Conservation (phyloP, 2,888 invertebrate species). For the Chrysotoxum bicinctum region DNA sequence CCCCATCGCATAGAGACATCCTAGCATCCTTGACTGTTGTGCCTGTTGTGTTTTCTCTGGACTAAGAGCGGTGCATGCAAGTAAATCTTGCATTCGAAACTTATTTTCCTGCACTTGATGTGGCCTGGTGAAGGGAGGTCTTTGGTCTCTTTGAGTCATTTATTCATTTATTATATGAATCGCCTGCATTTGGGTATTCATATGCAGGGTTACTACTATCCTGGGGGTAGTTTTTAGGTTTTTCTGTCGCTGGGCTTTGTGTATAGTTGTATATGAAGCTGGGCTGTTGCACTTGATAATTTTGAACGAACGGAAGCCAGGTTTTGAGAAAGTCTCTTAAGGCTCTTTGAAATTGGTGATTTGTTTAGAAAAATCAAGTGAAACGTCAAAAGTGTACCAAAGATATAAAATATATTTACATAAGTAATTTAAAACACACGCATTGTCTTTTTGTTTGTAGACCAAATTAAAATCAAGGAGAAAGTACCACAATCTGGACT, state of each 20-base stretch:
- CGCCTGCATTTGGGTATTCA: slow-evolving; percentile 30
- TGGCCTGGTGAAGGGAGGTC: slow-evolving; percentile 8
- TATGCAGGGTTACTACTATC: slow-evolving; percentile 29
- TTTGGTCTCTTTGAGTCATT: slow-evolving; percentile 40
- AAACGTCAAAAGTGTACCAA: too few relatives aligned
- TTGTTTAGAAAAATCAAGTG: too few relatives aligned
- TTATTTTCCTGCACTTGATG: slow-evolving; percentile 49
- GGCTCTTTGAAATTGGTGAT: too few relatives aligned
- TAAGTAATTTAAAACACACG: too few relatives aligned
- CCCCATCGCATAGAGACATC: not conserved
- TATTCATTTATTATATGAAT: slow-evolving; percentile 48
- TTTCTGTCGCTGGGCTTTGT: not conserved
- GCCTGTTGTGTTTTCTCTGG: slow-evolving; percentile 33
- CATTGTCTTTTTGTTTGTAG: too few relatives aligned
- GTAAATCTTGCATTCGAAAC: slow-evolving; percentile 27
- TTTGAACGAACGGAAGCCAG: not conserved
- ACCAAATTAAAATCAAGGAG: too few relatives aligned
- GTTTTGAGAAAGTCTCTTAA: too few relatives aligned
- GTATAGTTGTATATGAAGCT: not conserved
- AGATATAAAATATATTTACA: too few relatives aligned
- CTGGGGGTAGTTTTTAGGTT: slow-evolving; percentile 2
- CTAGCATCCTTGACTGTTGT: slow-evolving; percentile 45
- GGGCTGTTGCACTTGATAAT: not conserved
- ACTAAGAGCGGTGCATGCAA: not conserved
- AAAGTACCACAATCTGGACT: too few relatives aligned